Base-by-base conservation (phyloP, 1,140 invertebrate species). In the Drosophila arizonae region DNA sequence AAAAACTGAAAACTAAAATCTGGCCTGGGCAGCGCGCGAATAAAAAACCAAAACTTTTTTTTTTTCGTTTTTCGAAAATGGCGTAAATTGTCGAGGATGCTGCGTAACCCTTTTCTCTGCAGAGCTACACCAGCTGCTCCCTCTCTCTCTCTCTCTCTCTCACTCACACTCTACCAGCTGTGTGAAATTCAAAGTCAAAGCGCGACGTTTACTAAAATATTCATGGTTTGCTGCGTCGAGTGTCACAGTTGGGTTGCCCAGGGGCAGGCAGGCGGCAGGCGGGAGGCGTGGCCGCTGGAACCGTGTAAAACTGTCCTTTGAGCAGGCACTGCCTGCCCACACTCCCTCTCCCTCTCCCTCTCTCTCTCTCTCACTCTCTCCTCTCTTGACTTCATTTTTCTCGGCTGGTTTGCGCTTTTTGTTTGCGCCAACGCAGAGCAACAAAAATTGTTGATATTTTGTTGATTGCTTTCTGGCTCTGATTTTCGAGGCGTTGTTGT, bases 201-300 rank as follows among this genome's bases (percentile, higher is more conserved):
- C 77, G 81, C 77, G 81, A 68, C 81, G 80, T 81, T 86, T 86
- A 85, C 81, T 85, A 85, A 85, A 85, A 85, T 85, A 85, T 85
- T 85, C 81, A 85, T 85, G 81, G 81, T 69, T 74, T 85, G 81
- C 77, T 78, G 81, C 81, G 74, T 81, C 74, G 81, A 77, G 74
- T 86, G 77, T 73, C 81, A 65, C 69, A 72, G 69, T 58, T 65
- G 54, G 62, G 51, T 64, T 55, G 39, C 58, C 46, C 51, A 52
- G 39, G 45, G 13, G 45, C 1, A 13, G 33, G 6, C 6, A 17
- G 36, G n/a, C 28, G 10, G 3, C 6, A 6, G 36, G n/a, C 28
- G 30, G 55, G 11, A 15, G 54, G 17, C 13, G 5, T 13, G 50
- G 24, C 9, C 28, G 66, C 15, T 43, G 55, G 11, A 39, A 41